Base-by-base conservation (phyloP, 2,888 invertebrate genomes). In the Malthinus flaveolus region DNA sequence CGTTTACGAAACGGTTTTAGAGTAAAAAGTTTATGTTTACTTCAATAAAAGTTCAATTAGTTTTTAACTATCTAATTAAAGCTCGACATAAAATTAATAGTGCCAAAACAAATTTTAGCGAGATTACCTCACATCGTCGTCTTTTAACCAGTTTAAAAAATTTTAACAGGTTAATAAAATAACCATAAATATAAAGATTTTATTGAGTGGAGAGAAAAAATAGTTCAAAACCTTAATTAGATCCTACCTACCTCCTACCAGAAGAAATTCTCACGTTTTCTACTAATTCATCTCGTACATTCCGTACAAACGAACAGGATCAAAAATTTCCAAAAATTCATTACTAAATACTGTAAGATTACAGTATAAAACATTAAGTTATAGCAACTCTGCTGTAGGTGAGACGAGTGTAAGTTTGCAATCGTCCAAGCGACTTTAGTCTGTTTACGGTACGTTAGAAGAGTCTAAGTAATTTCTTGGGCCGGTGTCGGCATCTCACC, bases 331-430 rank as follows among this genome's bases (percentile, higher is more conserved):
- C 68, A 65, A 73, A 73, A 74, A 74, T 72, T 72, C 71, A 72
- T 70, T 73, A 73, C 72, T 68, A 71, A 72, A 70, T 70, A 69
- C 70, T 66, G 70, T 72, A 73, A 73, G 73, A 74, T 74, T 74
- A 75, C 71, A 72, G 73, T 73, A 73, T 74, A 72, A 75, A 75
- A 76, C 75, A 75, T 75, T 74, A 75, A 74, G 71, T 75, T 70
- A 68, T 68, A 72, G 69, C 71, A 66, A 70, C 75, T 70, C 66
- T 71, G 76, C 75, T 76, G 77, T 77, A 77, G 77, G 77, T 77
- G 76, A 75, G 71, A 71, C 66, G 66, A 66, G 68, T 67, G 71
- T 62, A 64, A 66, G 63, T 56, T 54, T 66, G 44, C 58, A 69
- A 67, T 62, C 36, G 68, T 7, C 69, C 74, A 65, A 36, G 15